Base-by-base conservation (phyloP, 2,888 invertebrate genomes). In the Laothoe populi region DNA sequence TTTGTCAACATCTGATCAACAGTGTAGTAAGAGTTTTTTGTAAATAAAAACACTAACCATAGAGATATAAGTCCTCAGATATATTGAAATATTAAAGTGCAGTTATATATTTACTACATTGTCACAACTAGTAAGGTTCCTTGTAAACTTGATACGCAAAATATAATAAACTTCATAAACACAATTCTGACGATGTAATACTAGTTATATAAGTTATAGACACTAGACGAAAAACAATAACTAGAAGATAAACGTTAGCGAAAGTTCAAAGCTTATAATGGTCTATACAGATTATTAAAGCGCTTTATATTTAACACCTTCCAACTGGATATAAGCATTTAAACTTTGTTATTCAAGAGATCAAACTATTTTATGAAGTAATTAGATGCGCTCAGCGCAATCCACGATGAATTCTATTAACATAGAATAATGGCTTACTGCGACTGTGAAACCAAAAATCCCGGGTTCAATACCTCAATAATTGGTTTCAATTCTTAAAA, bases 261-360 rank as follows among this genome's bases (percentile, higher is more conserved):
- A 46, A 31, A 48, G 23, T 48, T 13, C 7, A 24, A 24, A 48
- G n/a, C 48, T 46, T 48, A 24, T 48, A 48, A 48, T 48, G 1
- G 24, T 7, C 24, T 31, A 16, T 2, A n/a, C 26, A 46, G 3
- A 10, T 16, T 19, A 21, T 8, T 21, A 11, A 23, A 13, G 24
- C 48, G 48, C 48, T 13, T 2, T 23, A 24, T 23, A 46, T 46
- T 46, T 23, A 3, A 31, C 10, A 49, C n/a, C 16, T 49, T 31
- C 16, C 5, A 31, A 49, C 10, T 31, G 3, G 8, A 49, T 49
- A 26, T 4, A 16, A 31, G 10, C 26, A 0, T 16, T 10, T 31
- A 26, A 49, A 49, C 26, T 31, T 49, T 31, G 26, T 49, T 49
- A 46, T 24, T 49, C 16, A 10, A 49, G n/a, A 26, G 16, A 31